A percentile compares a stretch with the other conserved stretches of the same genome.
Conservation (phyloP, 2,888 invertebrate species). For the Tupiocoris notatus region DNA sequence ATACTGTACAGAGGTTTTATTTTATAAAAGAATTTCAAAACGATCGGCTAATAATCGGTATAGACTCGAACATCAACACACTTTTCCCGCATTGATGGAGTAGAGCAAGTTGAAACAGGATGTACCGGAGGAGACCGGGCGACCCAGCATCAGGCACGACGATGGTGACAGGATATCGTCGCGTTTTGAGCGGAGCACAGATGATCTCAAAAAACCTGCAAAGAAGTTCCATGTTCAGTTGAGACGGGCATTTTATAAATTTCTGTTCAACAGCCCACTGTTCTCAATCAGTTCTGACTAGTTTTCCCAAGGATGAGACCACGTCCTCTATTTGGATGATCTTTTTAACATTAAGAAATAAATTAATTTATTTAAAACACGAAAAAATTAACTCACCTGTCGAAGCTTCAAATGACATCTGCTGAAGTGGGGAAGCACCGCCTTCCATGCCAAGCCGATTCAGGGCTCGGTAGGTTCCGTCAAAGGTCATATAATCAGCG, state of each 20-base stretch:
- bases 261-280: background rate
- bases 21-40: too few species aligned
- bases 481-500: constrained; percentile 97
- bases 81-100: background rate
- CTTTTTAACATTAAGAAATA: too few species aligned
- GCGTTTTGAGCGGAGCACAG: constrained; percentile 63
- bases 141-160: constrained; percentile 81
- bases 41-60: too few species aligned
- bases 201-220: constrained; percentile 61
- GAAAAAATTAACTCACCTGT: constrained; percentile 32
- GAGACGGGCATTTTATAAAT: background rate
- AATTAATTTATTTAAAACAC: too few species aligned
- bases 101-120: constrained; percentile 63
- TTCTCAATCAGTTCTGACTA: too few species aligned
- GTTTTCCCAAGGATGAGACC: too few species aligned
- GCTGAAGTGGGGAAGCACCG: constrained; percentile 91
- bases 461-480: constrained; percentile 84
- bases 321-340: too few species aligned
- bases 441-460: constrained; percentile 87
- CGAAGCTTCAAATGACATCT: constrained; percentile 87
- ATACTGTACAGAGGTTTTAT: too few species aligned
- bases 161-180: constrained; percentile 83
- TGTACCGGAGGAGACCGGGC: constrained; percentile 78
- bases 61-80: too few species aligned
- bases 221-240: background rate